Conservation (phyloP, 2,888 invertebrate genomes). For the Auanema sp. region DNA sequence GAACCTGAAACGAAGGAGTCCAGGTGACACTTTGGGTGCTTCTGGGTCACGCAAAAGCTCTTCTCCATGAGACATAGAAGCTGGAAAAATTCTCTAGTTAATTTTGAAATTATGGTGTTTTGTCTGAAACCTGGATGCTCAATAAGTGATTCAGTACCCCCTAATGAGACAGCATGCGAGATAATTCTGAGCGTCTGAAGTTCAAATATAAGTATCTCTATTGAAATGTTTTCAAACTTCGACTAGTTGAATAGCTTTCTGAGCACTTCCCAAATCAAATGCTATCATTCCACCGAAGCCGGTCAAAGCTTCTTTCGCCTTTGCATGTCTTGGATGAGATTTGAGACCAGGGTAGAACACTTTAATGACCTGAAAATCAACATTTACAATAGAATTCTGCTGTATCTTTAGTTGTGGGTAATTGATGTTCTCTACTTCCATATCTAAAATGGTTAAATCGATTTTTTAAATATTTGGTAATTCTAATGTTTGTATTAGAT, state of each 20-base stretch:
- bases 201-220: background rate
- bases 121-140: slow-evolving; percentile 40
- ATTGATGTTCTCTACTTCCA: too few relatives aligned
- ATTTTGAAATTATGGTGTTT: background rate
- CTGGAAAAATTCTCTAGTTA: slow-evolving; percentile 11
- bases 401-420: too few relatives aligned
- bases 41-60: slow-evolving; percentile 26
- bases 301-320: slow-evolving; percentile 26
- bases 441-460: background rate
- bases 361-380: slow-evolving; percentile 27
- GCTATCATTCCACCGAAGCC: slow-evolving; percentile 52
- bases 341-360: slow-evolving; percentile 50
- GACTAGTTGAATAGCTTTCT: slow-evolving; percentile 36
- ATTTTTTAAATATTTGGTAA: background rate
- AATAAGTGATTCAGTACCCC: slow-evolving; percentile 52
- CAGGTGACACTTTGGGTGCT: slow-evolving; percentile 20
- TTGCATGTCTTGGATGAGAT: slow-evolving; percentile 45
- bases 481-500: background rate
- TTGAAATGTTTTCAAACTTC: slow-evolving; percentile 21
- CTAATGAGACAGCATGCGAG: slow-evolving; percentile 47
- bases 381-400: too few relatives aligned
- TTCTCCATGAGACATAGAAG: slow-evolving; percentile 40
- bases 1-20: slow-evolving; percentile 48
- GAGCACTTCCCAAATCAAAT: slow-evolving; percentile 40
- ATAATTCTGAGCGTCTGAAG: slow-evolving; percentile 31